Percentiles rank a stretch among this genome's conserved stretches.
phyloP scores from a whole-genome alignment of 2,113 vertebrate genomes.

The Neogobius melanostomus region DNA sequence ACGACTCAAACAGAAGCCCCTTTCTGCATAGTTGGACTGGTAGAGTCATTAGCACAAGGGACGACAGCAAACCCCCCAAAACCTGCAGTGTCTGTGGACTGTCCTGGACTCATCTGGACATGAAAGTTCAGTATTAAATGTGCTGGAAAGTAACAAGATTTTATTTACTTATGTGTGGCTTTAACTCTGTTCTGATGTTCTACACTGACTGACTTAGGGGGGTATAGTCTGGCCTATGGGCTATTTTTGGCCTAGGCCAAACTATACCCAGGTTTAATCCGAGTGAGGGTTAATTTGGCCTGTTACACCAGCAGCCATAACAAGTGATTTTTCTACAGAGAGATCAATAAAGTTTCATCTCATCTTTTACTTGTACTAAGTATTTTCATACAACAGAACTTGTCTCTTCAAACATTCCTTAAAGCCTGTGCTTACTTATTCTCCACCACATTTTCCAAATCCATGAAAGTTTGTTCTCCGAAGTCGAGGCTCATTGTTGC shows the following conservation, averaged over 20 bases:
- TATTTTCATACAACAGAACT: not conserved
- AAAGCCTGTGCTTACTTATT: not conserved
- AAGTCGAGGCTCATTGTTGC: not conserved
- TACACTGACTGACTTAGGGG: too few relatives aligned
- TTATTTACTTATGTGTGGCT: too few relatives aligned
- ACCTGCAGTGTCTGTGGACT: constrained; percentile 37
- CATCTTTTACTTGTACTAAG: too few relatives aligned
- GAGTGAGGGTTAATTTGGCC: too few relatives aligned
- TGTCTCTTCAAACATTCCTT: not conserved
- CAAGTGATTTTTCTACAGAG: too few relatives aligned
- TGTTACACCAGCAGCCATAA: too few relatives aligned
- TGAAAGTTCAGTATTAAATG: constrained; percentile 7
- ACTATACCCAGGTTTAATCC: too few relatives aligned
- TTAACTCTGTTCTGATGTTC: too few relatives aligned
- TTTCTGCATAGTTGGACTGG: constrained; percentile 71
- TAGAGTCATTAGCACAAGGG: constrained; percentile 61
- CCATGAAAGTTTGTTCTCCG: not conserved
- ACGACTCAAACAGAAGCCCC: constrained; percentile 73
- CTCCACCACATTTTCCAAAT: not conserved
- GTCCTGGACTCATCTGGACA: constrained; percentile 29
- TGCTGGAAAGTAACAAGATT: not conserved
- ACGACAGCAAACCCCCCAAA: constrained; percentile 32
- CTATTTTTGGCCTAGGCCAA: too few relatives aligned
- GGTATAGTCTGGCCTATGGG: too few relatives aligned
- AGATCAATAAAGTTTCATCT: too few relatives aligned